Base-by-base conservation (phyloP, 2,113 vertebrate genomes). In the Ciconia maguari region DNA sequence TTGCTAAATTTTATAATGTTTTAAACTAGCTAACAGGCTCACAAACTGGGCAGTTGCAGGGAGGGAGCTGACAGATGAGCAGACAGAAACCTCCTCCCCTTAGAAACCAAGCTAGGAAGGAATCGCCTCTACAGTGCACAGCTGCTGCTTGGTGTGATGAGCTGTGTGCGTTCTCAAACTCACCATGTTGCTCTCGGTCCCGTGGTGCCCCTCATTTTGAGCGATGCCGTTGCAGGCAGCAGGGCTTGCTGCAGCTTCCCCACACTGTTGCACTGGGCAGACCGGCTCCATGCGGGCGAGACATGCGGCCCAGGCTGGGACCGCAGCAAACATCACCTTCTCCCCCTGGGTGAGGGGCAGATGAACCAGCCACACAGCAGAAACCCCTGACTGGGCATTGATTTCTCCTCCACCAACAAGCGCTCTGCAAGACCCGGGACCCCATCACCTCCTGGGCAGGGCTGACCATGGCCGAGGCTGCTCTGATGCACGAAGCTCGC, bases 341-440 rank as follows among this genome's bases (percentile, higher is more conserved):
- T 92, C 34, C 10, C 21, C 10, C 9, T 3, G 3, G 3, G 1
- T 1, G 0, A 48, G 2, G 22, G 8, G 6, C 2, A 12, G 70
- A 82, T 78, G 71, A 62, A 85, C 41, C 36, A 69, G 71, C 57
- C 83, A 68, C 5, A 7, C 1, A 18, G 70, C 66, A 79, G 58
- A 68, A 87, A 44, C 62, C 51, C 82, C 83, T 74, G 57, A 13
- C 52, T 54, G 54, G 12, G 71, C 26, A 82, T 78, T 76, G 94
- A 78, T 97, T 93, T 95, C 60, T 93, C 8, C 54, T 89, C 69
- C 70, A 68, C 25, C 61, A 54, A 1, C 76, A 70, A 87, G 4
- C 0, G 7, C 21, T 80, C 60, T 58, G 65, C 74, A 62, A 75
- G 55, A 61, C 24, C 20, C 0, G 1, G 74, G 76, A 64, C 87